phyloP scores from a whole-genome alignment of 2,797 vertebrate genomes.

The Pseudopleuronectes americanus region DNA sequence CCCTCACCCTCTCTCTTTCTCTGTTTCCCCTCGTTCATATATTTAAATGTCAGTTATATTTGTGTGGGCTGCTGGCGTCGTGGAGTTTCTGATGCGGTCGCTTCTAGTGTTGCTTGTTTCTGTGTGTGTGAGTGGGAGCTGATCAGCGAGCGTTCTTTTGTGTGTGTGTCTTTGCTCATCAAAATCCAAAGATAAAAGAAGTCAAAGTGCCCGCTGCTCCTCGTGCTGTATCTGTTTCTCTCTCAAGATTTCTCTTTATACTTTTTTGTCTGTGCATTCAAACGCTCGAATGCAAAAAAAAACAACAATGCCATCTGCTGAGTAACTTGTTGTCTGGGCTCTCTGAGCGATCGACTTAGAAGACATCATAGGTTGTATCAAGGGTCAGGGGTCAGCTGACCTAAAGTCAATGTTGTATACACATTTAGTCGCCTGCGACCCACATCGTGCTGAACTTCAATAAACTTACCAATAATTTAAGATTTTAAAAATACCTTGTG shows the following conservation, averaged over 20 bases:
- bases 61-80: constrained; percentile 68
- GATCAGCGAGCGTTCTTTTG: constrained; percentile 64
- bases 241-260: constrained; percentile 11
- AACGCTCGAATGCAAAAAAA: neutral
- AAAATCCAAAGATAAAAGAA: constrained; percentile 63
- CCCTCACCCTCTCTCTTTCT: constrained; percentile 55
- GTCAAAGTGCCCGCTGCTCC: constrained; percentile 31
- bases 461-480: too few species aligned
- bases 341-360: constrained; percentile 21
- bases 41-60: constrained; percentile 80
- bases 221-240: constrained; percentile 37
- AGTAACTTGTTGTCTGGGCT: constrained; percentile 24
- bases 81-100: constrained; percentile 70
- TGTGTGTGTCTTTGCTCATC: constrained; percentile 51
- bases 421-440: neutral
- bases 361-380: constrained; percentile 18
- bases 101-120: constrained; percentile 56
- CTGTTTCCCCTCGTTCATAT: constrained; percentile 68
- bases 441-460: neutral
- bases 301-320: constrained; percentile 6
- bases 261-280: constrained; percentile 35
- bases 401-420: constrained; percentile 11
- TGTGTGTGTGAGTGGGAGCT: constrained; percentile 61
- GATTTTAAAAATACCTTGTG: too few species aligned
- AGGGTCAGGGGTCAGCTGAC: constrained; percentile 36